Evolutionary conservation across 2,888 invertebrate genomes (phyloP), one percentile per base, ranked within the genome.

Genomic region (Hemithea aestivaria): DNA sequence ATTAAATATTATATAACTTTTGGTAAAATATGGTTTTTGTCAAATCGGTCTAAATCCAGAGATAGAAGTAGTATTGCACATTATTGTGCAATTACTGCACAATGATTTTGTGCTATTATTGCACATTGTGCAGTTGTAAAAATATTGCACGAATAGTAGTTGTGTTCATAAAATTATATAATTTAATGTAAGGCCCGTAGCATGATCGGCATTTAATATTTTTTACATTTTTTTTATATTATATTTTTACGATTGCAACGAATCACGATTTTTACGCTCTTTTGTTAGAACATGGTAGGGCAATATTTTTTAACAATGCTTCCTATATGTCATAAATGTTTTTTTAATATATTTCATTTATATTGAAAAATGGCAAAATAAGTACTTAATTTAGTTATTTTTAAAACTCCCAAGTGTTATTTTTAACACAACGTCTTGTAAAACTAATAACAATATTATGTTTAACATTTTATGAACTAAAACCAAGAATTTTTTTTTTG

Each of bases 181-280:
- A 16, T 32, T 52, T 52, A 45, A 54, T 37, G 45, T 45, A 56
- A 46, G 62, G 64, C 58, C 65, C 59, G 58, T 72, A 64, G 63
- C 49, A 36, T 43, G 53, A 68, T 71, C 66, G 74, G 76, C 77
- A 78, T 79, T 81, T 77, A 74, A 63, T 61, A 60, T 60, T 51
- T 52, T 47, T 39, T 56, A 45, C 48, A 43, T 41, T 41, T 40
- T 49, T 48, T 41, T 46, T 39, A 40, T 47, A 40, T 54, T 56
- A 16, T 16, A 16, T 16, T 54, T 53, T 55, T 56, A 56, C 49
- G 43, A 54, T 54, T 55, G 59, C 70, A 72, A 73, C 68, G 67
- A 73, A 67, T 41, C 43, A 54, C 51, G 47, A 52, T 51, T 56
- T 59, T 41, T 48, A 44, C 48, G 46, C 39, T 32, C 24, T 54